A percentile compares a stretch with the other conserved stretches of the same genome.
Evolutionary conservation across 2,797 vertebrate genomes (phyloP).

Genomic region (Macropodus opercularis): DNA sequence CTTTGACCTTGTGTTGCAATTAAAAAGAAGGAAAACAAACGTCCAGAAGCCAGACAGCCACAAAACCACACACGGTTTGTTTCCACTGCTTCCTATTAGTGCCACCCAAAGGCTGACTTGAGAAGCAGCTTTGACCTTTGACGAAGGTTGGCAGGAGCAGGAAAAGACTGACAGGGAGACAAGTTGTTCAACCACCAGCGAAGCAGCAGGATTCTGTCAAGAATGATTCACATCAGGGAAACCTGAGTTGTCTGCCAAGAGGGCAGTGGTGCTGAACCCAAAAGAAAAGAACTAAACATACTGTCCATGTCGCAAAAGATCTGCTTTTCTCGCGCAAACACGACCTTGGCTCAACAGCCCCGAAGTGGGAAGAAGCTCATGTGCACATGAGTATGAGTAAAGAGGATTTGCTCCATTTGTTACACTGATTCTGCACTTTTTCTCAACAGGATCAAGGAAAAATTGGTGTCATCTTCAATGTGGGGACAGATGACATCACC

Average conservation of each 20-base stretch:
- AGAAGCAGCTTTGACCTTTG: constrained; percentile 72
- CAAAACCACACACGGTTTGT: constrained; percentile 34
- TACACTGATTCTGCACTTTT: constrained; percentile 2
- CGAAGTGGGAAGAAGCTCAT: background rate
- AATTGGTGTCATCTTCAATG: constrained; percentile 94
- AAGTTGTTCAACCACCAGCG: constrained; percentile 70
- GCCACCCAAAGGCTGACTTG: constrained; percentile 62
- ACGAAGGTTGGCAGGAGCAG: constrained; percentile 49
- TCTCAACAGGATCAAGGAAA: constrained; percentile 90
- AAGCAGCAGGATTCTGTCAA: constrained; percentile 79
- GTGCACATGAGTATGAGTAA: background rate
- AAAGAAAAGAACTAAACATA: constrained; percentile 59
- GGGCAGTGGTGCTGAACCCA: constrained; percentile 57
- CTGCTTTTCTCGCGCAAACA: constrained; percentile 35
- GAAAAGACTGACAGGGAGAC: constrained; percentile 50
- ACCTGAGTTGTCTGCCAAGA: constrained; percentile 56
- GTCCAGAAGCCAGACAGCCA: constrained; percentile 30
- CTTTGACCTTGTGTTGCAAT: constrained; percentile 61
- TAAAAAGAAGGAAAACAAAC: constrained; percentile 20
- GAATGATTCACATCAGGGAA: constrained; percentile 73
- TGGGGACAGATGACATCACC: constrained; percentile 94
- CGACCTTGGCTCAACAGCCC: constrained; percentile 8
- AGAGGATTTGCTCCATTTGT: background rate
- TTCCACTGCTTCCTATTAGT: constrained; percentile 56
- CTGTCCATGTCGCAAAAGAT: constrained; percentile 59